These are phyloP conservation scores for Euwallacea similis DNA, from an alignment of 1,140 invertebrate genomes.

Conservation along the genomic window DNA sequence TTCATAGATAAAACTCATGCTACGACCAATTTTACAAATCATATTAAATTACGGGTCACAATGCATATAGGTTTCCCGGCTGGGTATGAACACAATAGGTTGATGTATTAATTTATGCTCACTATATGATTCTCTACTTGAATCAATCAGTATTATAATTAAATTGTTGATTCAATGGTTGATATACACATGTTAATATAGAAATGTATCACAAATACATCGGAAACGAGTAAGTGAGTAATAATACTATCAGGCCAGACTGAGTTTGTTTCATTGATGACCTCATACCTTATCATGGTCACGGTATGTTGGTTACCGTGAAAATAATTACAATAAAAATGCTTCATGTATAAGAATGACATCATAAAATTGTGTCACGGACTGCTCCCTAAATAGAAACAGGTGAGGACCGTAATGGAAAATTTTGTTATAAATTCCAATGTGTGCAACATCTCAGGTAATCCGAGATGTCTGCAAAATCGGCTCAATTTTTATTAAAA, in stretches of 20 bases:
- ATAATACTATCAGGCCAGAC: neutral
- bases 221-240: too few species aligned
- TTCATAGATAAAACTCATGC: too few species aligned
- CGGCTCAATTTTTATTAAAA: neutral
- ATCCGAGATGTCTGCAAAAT: neutral
- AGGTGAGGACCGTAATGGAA: neutral
- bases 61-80: too few species aligned
- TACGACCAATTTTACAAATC: too few species aligned
- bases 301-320: slow-evolving; percentile 1
- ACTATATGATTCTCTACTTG: too few species aligned
- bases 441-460: neutral
- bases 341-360: slow-evolving; percentile 22
- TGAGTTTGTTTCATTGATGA: slow-evolving; percentile 8
- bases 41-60: too few species aligned
- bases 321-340: slow-evolving; percentile 11
- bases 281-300: slow-evolving; percentile 3
- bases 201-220: too few species aligned
- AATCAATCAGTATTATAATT: too few species aligned
- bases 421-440: neutral
- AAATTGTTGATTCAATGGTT: too few species aligned
- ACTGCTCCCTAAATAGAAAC: slow-evolving; percentile 11
- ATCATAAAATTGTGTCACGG: slow-evolving; percentile 26
- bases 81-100: too few species aligned
- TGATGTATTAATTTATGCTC: too few species aligned
- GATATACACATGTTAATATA: too few species aligned